phyloP scores from a whole-genome alignment of 2,797 vertebrate genomes.

The Neolamprologus multifasciatus region DNA sequence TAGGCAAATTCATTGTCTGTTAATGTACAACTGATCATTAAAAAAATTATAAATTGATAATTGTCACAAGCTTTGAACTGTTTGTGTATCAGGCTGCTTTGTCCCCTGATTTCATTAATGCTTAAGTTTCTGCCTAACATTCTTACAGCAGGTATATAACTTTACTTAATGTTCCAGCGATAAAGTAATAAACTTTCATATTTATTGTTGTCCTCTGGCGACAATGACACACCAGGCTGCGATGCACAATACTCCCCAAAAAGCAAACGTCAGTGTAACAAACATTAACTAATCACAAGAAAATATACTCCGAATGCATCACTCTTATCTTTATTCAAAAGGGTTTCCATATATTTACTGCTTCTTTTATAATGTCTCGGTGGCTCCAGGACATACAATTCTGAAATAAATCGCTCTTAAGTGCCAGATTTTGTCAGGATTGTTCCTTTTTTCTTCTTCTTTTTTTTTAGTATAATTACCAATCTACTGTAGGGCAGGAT shows the following conservation, averaged over 20 bases:
- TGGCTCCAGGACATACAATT: background rate
- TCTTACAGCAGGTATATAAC: background rate
- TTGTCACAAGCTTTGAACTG: background rate
- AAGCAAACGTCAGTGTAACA: background rate
- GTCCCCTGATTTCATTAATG: background rate
- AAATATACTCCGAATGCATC: background rate
- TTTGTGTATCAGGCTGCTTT: background rate
- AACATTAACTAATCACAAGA: background rate
- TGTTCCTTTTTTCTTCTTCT: background rate
- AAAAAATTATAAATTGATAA: background rate
- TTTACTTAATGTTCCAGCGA: background rate
- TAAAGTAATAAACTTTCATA: background rate
- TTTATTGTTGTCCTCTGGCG: background rate
- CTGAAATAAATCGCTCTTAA: constrained; percentile 2
- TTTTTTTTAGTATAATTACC: background rate
- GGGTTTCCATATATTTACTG: background rate
- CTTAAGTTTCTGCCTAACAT: background rate
- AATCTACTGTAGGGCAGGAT: background rate
- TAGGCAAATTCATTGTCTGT: background rate
- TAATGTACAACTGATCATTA: background rate
- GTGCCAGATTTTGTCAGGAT: background rate
- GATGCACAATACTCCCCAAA: background rate
- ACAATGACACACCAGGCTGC: background rate
- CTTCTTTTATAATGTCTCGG: background rate
- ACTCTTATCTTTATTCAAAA: background rate